A percentile compares a stretch with the other conserved stretches of the same genome.
phyloP scores from a whole-genome alignment of 2,797 vertebrate genomes.

The Lithobates pipiens region DNA sequence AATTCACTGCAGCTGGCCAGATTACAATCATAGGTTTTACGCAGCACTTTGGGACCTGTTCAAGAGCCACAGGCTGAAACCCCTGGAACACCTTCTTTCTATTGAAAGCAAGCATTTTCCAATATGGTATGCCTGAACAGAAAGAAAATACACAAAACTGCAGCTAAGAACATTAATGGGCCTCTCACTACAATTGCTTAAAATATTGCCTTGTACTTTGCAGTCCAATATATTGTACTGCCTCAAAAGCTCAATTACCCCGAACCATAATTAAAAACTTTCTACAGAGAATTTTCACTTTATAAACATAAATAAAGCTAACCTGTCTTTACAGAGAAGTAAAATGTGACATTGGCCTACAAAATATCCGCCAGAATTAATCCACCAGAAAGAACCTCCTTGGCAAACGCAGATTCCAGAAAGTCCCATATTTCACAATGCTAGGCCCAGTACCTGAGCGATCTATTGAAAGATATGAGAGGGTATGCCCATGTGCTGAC shows the following conservation, averaged over 20 bases:
- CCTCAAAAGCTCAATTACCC: neutral
- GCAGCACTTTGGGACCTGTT: constrained; percentile 17
- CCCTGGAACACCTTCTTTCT: constrained; percentile 23
- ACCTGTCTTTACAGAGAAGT: too few species aligned
- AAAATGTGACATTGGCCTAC: too few species aligned
- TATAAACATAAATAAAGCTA: too few species aligned
- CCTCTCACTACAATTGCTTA: neutral
- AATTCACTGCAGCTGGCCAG: neutral
- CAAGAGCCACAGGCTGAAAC: constrained; percentile 24
- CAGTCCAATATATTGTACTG: neutral
- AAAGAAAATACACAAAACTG: constrained; percentile 12
- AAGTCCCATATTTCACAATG: too few species aligned
- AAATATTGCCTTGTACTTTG: neutral
- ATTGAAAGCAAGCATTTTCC: constrained; percentile 35
- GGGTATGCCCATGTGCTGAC: too few species aligned
- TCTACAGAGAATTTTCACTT: neutral
- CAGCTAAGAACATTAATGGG: constrained; percentile 5
- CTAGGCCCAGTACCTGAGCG: too few species aligned
- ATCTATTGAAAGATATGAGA: too few species aligned
- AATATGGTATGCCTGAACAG: constrained; percentile 13
- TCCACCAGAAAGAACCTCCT: too few species aligned
- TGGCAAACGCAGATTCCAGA: too few species aligned
- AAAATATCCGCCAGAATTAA: too few species aligned
- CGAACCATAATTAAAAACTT: constrained; percentile 7
- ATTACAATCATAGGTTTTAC: constrained; percentile 37